Percentiles rank a stretch among this genome's conserved stretches.
Conservation (phyloP, 1,140 invertebrate species). For the Drosophila mauritiana region DNA sequence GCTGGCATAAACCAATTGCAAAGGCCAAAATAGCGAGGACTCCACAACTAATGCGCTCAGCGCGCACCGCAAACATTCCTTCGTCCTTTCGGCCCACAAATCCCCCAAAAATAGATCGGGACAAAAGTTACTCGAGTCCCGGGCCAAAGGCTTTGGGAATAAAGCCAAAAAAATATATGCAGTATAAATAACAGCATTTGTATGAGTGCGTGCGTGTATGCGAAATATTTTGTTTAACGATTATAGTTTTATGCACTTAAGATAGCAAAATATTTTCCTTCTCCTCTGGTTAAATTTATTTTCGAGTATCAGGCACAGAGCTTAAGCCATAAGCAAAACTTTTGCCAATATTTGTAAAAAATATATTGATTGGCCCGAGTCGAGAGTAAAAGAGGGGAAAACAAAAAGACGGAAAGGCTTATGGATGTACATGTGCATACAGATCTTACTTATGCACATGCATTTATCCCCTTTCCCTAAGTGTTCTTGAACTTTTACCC, state of each 20-base stretch:
- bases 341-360: conserved; percentile 82
- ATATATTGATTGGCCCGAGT: conserved; percentile 77
- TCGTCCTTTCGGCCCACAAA: not conserved
- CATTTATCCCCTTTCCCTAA: conserved; percentile 63
- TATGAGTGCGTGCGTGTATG: conserved; percentile 45
- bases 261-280: conserved; percentile 79
- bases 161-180: conserved; percentile 60
- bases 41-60: conserved; percentile 75
- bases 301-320: conserved; percentile 50
- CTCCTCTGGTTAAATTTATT: conserved; percentile 52
- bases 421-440: conserved; percentile 26
- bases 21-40: conserved; percentile 75
- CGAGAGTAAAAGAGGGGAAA: conserved; percentile 16
- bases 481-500: conserved; percentile 3
- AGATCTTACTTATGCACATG: conserved; percentile 66
- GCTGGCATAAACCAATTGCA: conserved; percentile 79
- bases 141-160: conserved; percentile 75
- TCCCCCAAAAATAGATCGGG: conserved; percentile 17
- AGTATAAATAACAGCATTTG: conserved; percentile 77
- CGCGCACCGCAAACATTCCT: conserved; percentile 57
- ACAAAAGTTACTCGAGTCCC: conserved; percentile 66
- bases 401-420: conserved; percentile 10
- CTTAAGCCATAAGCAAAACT: conserved; percentile 74
- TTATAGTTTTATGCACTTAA: conserved; percentile 83
- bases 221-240: conserved; percentile 82